Percentiles rank a stretch among this genome's conserved stretches.
Conservation (phyloP, 2,113 vertebrate genomes). For the Regulus satrapa region DNA sequence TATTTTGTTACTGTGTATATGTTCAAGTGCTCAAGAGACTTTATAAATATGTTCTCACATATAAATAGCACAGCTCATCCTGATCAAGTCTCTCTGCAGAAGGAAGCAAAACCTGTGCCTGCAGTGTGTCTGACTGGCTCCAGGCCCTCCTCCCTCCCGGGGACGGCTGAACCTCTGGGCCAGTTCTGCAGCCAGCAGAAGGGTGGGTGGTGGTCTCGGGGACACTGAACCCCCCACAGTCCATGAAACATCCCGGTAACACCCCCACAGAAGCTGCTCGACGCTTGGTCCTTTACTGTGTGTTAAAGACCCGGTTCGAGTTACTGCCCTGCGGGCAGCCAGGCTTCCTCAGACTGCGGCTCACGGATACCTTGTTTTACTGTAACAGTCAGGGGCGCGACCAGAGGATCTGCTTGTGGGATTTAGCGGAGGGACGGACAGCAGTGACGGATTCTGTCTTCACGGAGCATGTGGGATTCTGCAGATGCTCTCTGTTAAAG, state of each 20-base stretch:
- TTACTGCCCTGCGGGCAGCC: not conserved
- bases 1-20: not conserved
- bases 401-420: conserved; percentile 85
- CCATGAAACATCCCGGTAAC: not conserved
- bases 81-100: not conserved
- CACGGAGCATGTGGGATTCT: conserved; percentile 86
- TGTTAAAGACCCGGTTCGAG: not conserved
- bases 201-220: not conserved
- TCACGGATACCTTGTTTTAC: not conserved
- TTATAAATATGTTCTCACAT: not conserved
- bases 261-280: not conserved
- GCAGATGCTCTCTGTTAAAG: conserved; percentile 78
- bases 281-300: not conserved
- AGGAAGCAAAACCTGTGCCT: no score
- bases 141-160: not conserved
- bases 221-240: not conserved
- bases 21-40: not conserved
- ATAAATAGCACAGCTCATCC: not conserved
- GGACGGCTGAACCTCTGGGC: not conserved
- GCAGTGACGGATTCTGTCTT: conserved; percentile 72
- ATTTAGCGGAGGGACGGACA: conserved; percentile 82
- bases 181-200: not conserved
- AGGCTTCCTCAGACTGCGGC: not conserved
- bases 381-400: conserved; percentile 88
- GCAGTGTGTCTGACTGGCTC: not conserved